These are phyloP conservation scores for Drosophila robusta DNA, from an alignment of 2,888 invertebrate genomes.

Conservation along the genomic window DNA sequence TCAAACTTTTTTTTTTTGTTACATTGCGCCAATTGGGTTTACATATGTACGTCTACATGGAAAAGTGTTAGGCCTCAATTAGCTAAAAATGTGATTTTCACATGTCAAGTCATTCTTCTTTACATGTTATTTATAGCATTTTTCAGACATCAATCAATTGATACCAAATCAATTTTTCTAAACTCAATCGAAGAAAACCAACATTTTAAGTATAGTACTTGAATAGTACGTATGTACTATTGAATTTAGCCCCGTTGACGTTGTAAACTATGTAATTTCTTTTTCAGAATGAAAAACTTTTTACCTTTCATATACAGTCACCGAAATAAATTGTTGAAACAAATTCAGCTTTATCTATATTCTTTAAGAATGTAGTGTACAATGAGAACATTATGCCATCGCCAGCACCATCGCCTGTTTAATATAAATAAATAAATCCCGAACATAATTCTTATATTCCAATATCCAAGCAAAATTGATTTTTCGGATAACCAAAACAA, in stretches of 20 bases:
- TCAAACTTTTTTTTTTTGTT: constrained; percentile 2
- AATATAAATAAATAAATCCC: background rate
- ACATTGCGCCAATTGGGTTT: background rate
- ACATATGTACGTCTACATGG: background rate
- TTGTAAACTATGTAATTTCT: background rate
- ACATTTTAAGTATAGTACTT: too few relatives aligned
- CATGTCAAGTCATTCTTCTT: background rate
- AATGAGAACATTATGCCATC: background rate
- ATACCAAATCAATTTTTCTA: background rate
- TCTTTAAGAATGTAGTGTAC: constrained; percentile 1
- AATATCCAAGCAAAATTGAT: background rate
- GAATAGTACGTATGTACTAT: background rate
- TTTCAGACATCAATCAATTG: background rate
- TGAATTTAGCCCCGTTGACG: too few relatives aligned
- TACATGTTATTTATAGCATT: background rate
- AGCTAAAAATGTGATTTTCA: background rate
- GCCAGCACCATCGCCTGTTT: background rate
- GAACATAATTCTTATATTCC: background rate
- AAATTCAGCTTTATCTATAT: background rate
- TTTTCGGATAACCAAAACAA: constrained; percentile 10
- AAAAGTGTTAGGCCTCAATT: background rate
- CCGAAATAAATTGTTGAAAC: background rate
- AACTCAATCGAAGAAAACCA: background rate
- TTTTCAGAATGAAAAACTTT: background rate
- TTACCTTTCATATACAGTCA: background rate